phyloP scores from a whole-genome alignment of 2,888 invertebrate species.

The Siphlonurus alternatus region DNA sequence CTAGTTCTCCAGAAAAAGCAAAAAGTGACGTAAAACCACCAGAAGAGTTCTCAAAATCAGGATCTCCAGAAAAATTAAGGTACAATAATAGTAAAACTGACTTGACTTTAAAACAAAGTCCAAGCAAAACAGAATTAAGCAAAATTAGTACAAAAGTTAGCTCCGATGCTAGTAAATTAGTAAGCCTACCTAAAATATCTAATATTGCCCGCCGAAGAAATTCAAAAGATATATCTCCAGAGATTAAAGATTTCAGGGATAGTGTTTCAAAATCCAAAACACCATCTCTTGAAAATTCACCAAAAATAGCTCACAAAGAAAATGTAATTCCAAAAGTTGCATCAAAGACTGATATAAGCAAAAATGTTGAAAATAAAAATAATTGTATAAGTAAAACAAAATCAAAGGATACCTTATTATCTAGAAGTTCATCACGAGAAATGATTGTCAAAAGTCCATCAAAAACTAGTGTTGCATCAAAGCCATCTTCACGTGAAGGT shows the following conservation, averaged over 20 bases:
- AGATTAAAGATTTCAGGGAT: not conserved
- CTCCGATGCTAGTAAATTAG: not conserved
- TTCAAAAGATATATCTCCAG: not conserved
- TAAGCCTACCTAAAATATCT: not conserved
- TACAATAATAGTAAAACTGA: not conserved
- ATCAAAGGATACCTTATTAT: not conserved
- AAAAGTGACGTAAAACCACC: not conserved
- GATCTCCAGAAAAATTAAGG: not conserved
- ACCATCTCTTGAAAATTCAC: not conserved
- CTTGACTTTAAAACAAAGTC: not conserved
- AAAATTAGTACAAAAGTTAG: not conserved
- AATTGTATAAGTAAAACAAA: not conserved
- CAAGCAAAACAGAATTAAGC: not conserved
- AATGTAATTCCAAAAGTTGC: not conserved
- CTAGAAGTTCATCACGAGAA: not conserved
- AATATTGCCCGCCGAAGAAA: not conserved
- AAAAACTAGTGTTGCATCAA: slow-evolving; percentile 5
- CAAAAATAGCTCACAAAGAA: not conserved
- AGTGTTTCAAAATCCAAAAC: not conserved
- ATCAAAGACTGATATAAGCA: not conserved
- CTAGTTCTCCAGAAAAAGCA: not conserved
- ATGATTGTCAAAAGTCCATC: not conserved
- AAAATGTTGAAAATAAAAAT: not conserved
- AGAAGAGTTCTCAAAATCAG: no score
- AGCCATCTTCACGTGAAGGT: not conserved